Percentiles rank a stretch among this genome's conserved stretches.
phyloP scores from a whole-genome alignment of 2,113 vertebrate genomes.

The Xenotilapia flavipinnis region DNA sequence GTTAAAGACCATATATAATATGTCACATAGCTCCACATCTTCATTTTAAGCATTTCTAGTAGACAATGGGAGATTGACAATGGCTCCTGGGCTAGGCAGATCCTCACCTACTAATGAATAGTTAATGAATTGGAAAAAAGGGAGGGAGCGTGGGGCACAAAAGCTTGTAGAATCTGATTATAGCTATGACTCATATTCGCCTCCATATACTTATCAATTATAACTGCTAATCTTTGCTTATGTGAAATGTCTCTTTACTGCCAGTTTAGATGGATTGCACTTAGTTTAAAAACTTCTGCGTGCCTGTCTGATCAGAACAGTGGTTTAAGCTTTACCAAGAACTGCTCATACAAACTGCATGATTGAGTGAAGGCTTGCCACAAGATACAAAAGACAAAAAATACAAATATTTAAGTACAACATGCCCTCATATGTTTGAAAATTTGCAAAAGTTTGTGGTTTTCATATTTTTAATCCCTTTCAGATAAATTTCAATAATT shows the following conservation, averaged over 20 bases:
- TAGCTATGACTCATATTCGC: neutral
- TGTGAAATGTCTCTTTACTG: neutral
- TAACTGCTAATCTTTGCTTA: neutral
- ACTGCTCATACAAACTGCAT: rapidly evolving
- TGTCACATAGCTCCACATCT: neutral
- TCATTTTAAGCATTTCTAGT: neutral
- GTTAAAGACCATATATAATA: neutral
- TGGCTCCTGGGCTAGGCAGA: neutral
- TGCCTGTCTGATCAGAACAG: neutral
- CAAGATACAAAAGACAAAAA: neutral
- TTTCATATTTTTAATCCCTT: neutral
- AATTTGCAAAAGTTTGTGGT: neutral
- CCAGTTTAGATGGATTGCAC: neutral
- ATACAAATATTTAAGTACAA: neutral
- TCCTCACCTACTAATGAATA: neutral
- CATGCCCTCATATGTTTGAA: neutral
- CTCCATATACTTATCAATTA: neutral
- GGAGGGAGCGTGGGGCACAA: neutral
- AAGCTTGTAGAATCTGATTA: neutral
- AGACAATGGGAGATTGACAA: neutral
- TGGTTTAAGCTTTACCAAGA: neutral
- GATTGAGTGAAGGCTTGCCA: neutral
- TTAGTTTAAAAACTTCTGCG: neutral
- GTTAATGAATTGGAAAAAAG: neutral
- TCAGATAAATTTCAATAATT: neutral